Conservation (phyloP, 2,113 vertebrate species). For the Poeciliopsis occidentalis region DNA sequence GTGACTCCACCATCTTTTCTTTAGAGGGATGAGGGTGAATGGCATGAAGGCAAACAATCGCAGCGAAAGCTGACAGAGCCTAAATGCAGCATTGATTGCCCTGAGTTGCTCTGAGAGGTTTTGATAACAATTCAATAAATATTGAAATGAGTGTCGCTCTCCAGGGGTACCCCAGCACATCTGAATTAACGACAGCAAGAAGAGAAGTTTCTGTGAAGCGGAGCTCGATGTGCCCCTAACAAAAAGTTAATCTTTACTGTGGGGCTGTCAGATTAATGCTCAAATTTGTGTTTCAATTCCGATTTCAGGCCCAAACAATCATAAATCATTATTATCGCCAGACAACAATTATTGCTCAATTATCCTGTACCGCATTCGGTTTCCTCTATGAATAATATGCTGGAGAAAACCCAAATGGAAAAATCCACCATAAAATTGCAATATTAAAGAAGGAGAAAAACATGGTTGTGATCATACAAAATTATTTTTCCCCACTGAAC, state of each 20-base stretch:
- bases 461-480: too few species aligned
- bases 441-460: not conserved
- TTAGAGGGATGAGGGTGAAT: slow-evolving; percentile 45
- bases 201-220: slow-evolving; percentile 38
- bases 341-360: not conserved
- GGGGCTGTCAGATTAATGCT: not conserved
- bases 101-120: slow-evolving; percentile 68
- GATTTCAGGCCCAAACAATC: not conserved
- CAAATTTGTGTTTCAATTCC: not conserved
- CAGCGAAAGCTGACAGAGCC: slow-evolving; percentile 25
- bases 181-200: slow-evolving; percentile 51
- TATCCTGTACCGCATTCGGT: not conserved
- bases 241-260: not conserved
- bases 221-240: slow-evolving; percentile 2
- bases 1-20: slow-evolving; percentile 49
- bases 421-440: not conserved
- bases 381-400: not conserved
- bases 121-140: slow-evolving; percentile 79
- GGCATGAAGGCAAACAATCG: slow-evolving; percentile 60
- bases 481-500: too few species aligned
- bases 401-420: not conserved
- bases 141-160: slow-evolving; percentile 70
- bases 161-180: slow-evolving; percentile 44
- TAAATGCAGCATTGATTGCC: slow-evolving; percentile 71
- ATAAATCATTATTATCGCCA: not conserved